A percentile compares a stretch with the other conserved stretches of the same genome.
phyloP scores from a whole-genome alignment of 1,140 invertebrate genomes.

The Trichonephila inaurata region DNA sequence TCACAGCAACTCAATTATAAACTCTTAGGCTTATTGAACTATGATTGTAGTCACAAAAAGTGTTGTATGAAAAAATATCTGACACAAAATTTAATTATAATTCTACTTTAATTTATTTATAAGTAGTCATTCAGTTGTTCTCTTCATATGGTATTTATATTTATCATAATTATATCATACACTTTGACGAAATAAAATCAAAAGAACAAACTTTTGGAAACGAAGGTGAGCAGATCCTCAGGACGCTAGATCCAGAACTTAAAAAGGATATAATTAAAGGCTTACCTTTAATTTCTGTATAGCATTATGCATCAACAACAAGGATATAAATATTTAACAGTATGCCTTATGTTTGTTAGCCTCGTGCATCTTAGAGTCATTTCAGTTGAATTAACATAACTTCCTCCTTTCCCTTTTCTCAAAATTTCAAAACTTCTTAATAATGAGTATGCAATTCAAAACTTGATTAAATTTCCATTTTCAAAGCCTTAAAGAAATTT shows the following conservation, averaged over 20 bases:
- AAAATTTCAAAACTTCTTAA: conserved; percentile 1
- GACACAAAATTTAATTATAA: no score
- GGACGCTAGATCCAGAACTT: conserved; percentile 55
- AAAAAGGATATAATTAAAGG: conserved; percentile 39
- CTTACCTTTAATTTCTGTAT: conserved; percentile 57
- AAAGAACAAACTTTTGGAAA: conserved; percentile 63
- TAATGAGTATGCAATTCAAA: background rate
- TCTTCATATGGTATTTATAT: no score
- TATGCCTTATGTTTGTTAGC: background rate
- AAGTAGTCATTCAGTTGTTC: no score
- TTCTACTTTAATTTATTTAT: no score
- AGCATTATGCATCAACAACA: conserved; percentile 40
- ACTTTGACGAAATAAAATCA: background rate
- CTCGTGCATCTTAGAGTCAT: background rate
- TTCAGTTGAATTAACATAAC: background rate
- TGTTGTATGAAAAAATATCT: no score
- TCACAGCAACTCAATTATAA: no score
- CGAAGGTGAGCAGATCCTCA: conserved; percentile 64
- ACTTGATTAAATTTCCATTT: background rate
- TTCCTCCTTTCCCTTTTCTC: background rate
- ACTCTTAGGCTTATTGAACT: no score
- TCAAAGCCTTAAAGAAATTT: background rate
- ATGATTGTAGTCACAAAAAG: no score
- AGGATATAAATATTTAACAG: conserved; percentile 27
- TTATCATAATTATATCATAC: no score